phyloP scores from a whole-genome alignment of 2,797 vertebrate genomes.

The Rhynchotus rufescens region DNA sequence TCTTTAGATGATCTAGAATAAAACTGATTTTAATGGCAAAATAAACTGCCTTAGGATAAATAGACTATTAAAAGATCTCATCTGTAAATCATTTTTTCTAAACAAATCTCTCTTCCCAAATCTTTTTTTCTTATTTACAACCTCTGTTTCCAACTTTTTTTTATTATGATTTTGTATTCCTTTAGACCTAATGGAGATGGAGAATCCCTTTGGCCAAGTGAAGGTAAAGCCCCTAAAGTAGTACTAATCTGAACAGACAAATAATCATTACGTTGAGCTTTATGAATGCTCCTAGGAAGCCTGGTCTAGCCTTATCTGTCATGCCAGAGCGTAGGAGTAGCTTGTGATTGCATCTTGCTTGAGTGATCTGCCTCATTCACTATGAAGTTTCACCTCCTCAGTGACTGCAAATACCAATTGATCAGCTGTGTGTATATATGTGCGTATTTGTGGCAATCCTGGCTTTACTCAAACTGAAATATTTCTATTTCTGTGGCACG shows the following conservation, averaged over 20 bases:
- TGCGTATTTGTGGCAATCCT: not conserved
- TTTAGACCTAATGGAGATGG: not conserved
- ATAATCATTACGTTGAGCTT: not conserved
- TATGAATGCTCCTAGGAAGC: not conserved
- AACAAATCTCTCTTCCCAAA: not conserved
- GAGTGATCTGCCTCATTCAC: not conserved
- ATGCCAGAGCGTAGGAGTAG: not conserved
- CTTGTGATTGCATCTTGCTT: not conserved
- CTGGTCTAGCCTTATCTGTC: not conserved
- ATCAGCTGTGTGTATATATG: not conserved
- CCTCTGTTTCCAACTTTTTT: not conserved
- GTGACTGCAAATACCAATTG: accelerated
- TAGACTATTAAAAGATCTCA: not conserved
- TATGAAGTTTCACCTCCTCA: not conserved
- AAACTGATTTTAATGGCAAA: not conserved
- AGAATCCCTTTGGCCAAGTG: not conserved
- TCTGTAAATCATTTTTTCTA: not conserved
- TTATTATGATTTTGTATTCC: not conserved
- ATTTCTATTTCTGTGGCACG: not conserved
- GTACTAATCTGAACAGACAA: not conserved
- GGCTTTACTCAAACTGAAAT: conserved; percentile 26
- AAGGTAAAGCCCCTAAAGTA: not conserved
- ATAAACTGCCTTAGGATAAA: not conserved
- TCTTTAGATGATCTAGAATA: not conserved
- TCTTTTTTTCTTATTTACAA: not conserved